Evolutionary conservation across 2,113 vertebrate genomes (phyloP), one percentile per base, ranked within the genome.

Genomic region (Tragelaphus scriptus): DNA sequence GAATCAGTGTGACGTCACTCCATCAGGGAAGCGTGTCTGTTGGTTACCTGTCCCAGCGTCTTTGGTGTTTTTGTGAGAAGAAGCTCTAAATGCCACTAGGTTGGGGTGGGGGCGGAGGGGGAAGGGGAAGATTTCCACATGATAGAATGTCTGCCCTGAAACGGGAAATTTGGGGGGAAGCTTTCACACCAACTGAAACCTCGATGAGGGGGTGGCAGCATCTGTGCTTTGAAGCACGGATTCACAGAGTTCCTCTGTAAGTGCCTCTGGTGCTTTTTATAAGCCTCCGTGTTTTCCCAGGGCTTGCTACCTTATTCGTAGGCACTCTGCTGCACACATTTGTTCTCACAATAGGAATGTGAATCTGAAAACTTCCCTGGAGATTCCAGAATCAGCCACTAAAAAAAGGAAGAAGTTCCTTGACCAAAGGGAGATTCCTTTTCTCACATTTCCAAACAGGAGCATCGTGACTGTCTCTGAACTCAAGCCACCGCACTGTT

Each of bases 141-240:
- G 36, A 58, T 8, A 47, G n/a, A 86, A n/a, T 25, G 30, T 61
- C 58, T 61, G 23, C 40, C 40, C 32, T 81, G 55, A 92, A 77
- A 90, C 2, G 47, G 88, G 23, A 90, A 96, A 95, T 71, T 55
- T 86, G 13, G 17, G 26, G 26, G 16, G 63, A 94, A 23, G 19
- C 36, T 95, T 97, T 86, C 59, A 90, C 63, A 58, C 23, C 14
- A 75, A 75, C 19, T 10, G 28, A 96, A 92, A 91, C 56, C 59
- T 92, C 80, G 58, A 86, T 21, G 58, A 85, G 49, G 53, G n/a
- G 21, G 19, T 61, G 40, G 77, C 44, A 71, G 85, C 21, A 12
- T 63, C 30, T 61, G 63, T 81, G 44, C 30, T 68, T n/a, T 55
- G 86, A 89, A 91, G 86, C 40, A 36, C 40, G 92, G 77, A 85